Base-by-base conservation (phyloP, 2,113 vertebrate species). In the Hepsetus odoe region DNA sequence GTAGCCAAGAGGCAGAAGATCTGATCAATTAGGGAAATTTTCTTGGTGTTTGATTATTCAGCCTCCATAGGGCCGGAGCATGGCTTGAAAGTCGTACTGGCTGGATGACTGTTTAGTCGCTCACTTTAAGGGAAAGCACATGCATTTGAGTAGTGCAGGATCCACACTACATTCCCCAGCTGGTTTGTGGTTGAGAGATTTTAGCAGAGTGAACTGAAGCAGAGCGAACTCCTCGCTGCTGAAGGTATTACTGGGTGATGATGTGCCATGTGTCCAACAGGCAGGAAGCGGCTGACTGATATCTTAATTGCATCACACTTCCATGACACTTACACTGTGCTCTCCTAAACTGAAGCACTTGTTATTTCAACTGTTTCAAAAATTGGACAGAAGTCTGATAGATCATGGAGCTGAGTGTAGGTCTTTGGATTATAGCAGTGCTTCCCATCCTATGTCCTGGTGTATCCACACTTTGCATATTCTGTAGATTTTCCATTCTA, bases 281-380 rank as follows among this genome's bases (percentile, higher is more conserved):
- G 67, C 71, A 71, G 49, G 32, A 81, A 80, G 33, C n/a, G 10
- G 40, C 35, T 12, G 44, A 22, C 44, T 30, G 24, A 72, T 80
- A 53, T 58, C 49, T 71, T 62, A 67, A 77, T 79, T 58, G 24
- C 46, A 61, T 84, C 44, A 75, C 72, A 83, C 78, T 44, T 65
- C 51, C 35, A 64, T 53, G 76, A 67, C 40, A 65, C 74, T 79
- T 64, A 46, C 46, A n/a, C 42, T 24, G 10, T 64, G 51, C 32
- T 49, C 75, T 49, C 22, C 67, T 74, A 26, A 72, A 71, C 24
- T 46, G 3, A 20, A 30, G 56, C 35, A 62, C 53, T 61, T 42
- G 61, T 72, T 65, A 69, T 32, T 70, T 20, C 18, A 73, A 67
- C 61, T 51, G 44, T 24, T 8, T 68, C 44, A 53, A 51, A 51